Evolutionary conservation across 2,888 invertebrate species (phyloP), one percentile per base, ranked within the genome.

Genomic region (Leptinotarsa haldemani): DNA sequence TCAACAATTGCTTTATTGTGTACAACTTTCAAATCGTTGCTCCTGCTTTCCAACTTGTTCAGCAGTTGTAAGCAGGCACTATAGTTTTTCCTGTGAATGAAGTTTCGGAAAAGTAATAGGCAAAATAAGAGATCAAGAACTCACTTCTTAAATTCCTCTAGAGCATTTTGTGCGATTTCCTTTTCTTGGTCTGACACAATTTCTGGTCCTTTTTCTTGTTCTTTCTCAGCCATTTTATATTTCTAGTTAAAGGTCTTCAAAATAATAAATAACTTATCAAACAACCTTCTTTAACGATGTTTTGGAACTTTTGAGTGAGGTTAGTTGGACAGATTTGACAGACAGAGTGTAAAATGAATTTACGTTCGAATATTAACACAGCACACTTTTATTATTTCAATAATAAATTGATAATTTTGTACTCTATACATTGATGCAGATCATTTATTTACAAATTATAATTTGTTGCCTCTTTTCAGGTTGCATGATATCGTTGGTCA

Each of bases 1-100:
- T 96, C 95, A 0, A 92, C 93, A 0, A 97, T 92, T 40, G 94
- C 93, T 87, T 94, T 94, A 85, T 98, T 97, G 83, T 96, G 96
- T 63, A 91, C 89, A 2, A 95, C 91, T 84, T 95, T 93, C 76
- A 93, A 91, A 86, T 94, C 94, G 74, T 90, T 90, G 0, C 90
- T 90, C 67, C 93, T 89, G 4, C 86, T 86, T 83, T 93, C 92
- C 76, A 96, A 85, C 84, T 93, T 93, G 76, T 89, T 91, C 79
- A 95, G 88, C 79, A 90, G 88, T 79, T 90, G 89, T 15, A 93
- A 85, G 70, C 93, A 92, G 13, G 88, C 86, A 18, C 88, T 82
- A 83, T 91, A 94, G 77, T 93, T 92, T 78, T 91, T 91, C 76
- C 88, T 88, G 71, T 70, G 85, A 85, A 47, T 40, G 52, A 40